These are phyloP conservation scores for Apis mellifera DNA, from an alignment of 1,140 invertebrate genomes.

Conservation along the genomic window Amel_HAv3.1 CM009936.2:17777501-17778000, in stretches of 20 bases:
- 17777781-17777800: neutral
- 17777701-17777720: constrained; percentile 90
- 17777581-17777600: too few species aligned
- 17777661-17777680: too few species aligned
- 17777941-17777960: neutral
- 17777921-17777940: neutral
- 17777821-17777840: neutral
- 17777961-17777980: neutral
- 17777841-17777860: neutral
- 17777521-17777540: too few species aligned
- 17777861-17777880: neutral
- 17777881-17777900: neutral
- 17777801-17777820: neutral
- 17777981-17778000: neutral
- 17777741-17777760: constrained; percentile 84
- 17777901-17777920: too few species aligned
- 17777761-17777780: constrained; percentile 84
- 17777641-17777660: constrained; percentile 64
- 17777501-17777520: too few species aligned
- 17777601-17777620: too few species aligned
- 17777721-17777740: constrained; percentile 87
- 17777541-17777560: too few species aligned
- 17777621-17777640: too few species aligned
- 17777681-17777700: too few species aligned
- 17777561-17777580: too few species aligned